Base-by-base conservation (phyloP, 2,797 vertebrate species). In the Aplochiton taeniatus region DNA sequence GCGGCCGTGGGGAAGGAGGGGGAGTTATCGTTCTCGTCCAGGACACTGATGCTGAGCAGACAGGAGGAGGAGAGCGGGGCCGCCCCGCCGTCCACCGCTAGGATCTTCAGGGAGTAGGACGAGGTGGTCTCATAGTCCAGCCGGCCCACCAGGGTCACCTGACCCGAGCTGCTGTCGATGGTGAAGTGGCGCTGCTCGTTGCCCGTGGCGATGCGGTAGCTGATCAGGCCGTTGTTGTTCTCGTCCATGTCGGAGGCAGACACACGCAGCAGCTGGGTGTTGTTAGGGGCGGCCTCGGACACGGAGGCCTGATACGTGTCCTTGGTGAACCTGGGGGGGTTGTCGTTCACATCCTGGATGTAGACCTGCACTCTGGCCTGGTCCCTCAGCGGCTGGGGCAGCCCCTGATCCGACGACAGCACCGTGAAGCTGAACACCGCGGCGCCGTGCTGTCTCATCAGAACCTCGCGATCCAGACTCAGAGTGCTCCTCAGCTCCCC, bases 11-110 rank as follows among this genome's bases (percentile, higher is more conserved):
- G 95, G 80, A 99, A 99, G 61, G 94, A 94, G 42, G 98, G 98
- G 1, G 90, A 89, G 75, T 99, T 98, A 88, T 99, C 98, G 50
- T 98, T 99, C 87, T 99, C 97, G 79, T 99, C 98, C 81, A 98
- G 70, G 12, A 99, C 85, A 63, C 93, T 94, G 69, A 99, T 92
- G 68, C 91, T 95, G 63, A 99, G 87, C 70, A 95, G 90, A 20
- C 96, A 98, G 2, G 95, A 95, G 12, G 97, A 96, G 4, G 94
- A 97, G 12, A 97, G 77, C n/a, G 94, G 70, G 75, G 88, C 50
- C 0, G 59, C 63, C 63, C 97, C 98, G 10, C 93, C 91, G 81
- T 99, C 98, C 19, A 94, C 90, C 0, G 97, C 96, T 58, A 95
- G 91, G 65, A 99, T 98, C 57, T 94, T 91, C 45, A 99, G 90